phyloP scores from a whole-genome alignment of 2,888 invertebrate species.

The Heliothis peltigera region DNA sequence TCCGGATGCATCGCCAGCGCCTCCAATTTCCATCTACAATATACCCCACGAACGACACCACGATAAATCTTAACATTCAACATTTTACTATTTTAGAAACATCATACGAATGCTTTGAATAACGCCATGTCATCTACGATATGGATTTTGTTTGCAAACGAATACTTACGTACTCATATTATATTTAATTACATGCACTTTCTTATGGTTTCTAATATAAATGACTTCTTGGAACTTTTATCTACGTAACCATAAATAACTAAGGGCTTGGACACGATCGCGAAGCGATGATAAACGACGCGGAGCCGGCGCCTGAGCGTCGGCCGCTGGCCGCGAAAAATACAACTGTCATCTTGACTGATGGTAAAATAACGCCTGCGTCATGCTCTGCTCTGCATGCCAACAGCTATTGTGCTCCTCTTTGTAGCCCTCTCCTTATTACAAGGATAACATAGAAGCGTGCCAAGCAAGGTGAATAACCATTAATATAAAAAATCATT shows the following conservation, averaged over 20 bases:
- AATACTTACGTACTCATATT: conserved; percentile 2
- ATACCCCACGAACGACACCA: conserved; percentile 62
- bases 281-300: conserved; percentile 86
- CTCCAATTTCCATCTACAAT: conserved; percentile 66
- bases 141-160: conserved; percentile 2
- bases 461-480: conserved; percentile 69
- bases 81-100: conserved; percentile 46
- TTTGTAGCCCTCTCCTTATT: conserved; percentile 81
- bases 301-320: conserved; percentile 82
- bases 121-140: not conserved
- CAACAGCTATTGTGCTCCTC: conserved; percentile 82
- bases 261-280: conserved; percentile 78
- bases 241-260: conserved; percentile 79
- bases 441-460: conserved; percentile 77
- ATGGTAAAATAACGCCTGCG: conserved; percentile 86
- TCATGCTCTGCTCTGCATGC: conserved; percentile 86
- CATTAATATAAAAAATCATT: conserved; percentile 59
- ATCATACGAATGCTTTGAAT: conserved; percentile 17
- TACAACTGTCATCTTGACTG: conserved; percentile 89
- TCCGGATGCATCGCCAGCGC: conserved; percentile 74
- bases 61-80: conserved; percentile 65
- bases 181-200: conserved; percentile 3
- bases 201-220: conserved; percentile 3
- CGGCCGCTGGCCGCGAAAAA: conserved; percentile 88
- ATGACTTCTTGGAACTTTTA: conserved; percentile 54